Conservation (phyloP, 2,113 vertebrate species). For the Cettia cetti region DNA sequence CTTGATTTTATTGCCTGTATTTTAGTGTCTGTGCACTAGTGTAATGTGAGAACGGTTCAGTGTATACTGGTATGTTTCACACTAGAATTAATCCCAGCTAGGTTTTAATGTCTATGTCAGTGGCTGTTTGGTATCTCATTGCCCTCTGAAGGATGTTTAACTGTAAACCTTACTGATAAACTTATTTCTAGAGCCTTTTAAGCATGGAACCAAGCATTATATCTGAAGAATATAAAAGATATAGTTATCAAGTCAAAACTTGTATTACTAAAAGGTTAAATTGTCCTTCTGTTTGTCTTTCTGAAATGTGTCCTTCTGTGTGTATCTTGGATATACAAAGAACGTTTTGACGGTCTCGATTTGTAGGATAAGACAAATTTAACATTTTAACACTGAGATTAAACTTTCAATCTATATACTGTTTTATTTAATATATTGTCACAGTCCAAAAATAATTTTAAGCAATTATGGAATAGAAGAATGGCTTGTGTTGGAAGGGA, state of each 20-base stretch:
- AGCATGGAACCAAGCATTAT: background rate
- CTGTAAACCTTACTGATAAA: background rate
- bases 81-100: background rate
- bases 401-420: background rate
- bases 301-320: background rate
- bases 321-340: background rate
- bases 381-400: background rate
- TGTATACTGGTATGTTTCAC: background rate
- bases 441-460: background rate
- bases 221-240: background rate
- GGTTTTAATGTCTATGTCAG: background rate
- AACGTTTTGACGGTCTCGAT: background rate
- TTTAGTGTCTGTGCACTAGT: background rate
- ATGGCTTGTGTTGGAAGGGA: background rate
- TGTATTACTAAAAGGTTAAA: background rate
- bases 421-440: background rate
- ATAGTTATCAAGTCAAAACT: background rate
- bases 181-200: background rate
- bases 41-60: background rate
- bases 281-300: background rate
- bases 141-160: background rate
- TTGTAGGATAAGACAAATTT: background rate
- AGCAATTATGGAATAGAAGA: background rate
- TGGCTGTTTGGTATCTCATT: background rate
- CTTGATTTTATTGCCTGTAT: background rate